Base-by-base conservation (phyloP, 1,140 invertebrate genomes). In the Rhynchophorus ferrugineus region DNA sequence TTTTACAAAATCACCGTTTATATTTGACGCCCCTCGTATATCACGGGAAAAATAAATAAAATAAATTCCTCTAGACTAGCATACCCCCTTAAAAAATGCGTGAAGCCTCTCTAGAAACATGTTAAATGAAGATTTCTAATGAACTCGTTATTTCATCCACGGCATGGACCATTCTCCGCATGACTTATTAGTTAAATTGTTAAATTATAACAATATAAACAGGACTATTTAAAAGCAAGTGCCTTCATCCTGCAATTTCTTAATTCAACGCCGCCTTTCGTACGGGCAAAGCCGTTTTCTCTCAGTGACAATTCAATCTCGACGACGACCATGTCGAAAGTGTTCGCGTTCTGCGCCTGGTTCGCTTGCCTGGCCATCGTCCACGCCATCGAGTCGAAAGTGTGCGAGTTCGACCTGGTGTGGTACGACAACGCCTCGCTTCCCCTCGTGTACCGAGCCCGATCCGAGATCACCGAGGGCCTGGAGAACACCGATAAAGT, bases 371-470 rank as follows among this genome's bases (percentile, higher is more conserved):
- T 38, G 13, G 33, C 44, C n/a, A 36, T 35, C 21, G n/a, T 24
- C 3, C 8, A 16, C n/a, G 24, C n/a, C 9, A 37, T 2, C 20
- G 29, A 43, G 14, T 14, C 22, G 7, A 39, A 33, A 5, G 21
- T 42, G 6, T 49, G 41, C 34, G 42, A 55, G 20, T 43, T 47
- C 11, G 39, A 55, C 21, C 11, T 55, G 46, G 22, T 55, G 13
- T 55, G 53, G 53, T 43, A 44, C 29, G 53, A 55, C 1, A 34
- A 49, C 13, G 20, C 19, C 11, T 34, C 41, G 3, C n/a, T 49
- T 14, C 24, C 53, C 2, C 39, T 43, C 2, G 11, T 33, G 20
- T 55, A 55, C 33, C 6, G 24, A 35, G 53, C 53, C 17, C 29
- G 47, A 14, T 33, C 47, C 39, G 22, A 47, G 3, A 37, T 44